Evolutionary conservation across 2,888 invertebrate genomes (phyloP), one percentile per base, ranked within the genome.

Genomic region (Athalia rosae): DNA sequence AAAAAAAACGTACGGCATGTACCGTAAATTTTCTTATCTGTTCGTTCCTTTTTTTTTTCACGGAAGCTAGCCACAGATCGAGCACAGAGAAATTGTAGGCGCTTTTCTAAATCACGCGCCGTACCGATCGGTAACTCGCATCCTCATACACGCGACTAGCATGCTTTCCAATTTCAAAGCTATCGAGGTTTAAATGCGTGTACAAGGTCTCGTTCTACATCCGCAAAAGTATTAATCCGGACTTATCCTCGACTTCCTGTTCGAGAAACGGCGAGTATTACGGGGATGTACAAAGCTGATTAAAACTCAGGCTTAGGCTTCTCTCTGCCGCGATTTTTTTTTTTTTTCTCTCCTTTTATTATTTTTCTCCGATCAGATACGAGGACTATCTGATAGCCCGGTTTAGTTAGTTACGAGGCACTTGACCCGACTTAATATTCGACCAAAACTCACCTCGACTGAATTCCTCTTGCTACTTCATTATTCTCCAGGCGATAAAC

Each of bases 401-500:
- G 13, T 47, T 9, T 62, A 15, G 15, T 9, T 62, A 15, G 15
- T 28, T 28, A 28, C 28, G 28, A 28, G 28, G 28, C 28, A 28
- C 28, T 28, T 28, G 28, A 28, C 28, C 28, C 28, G 28, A 28
- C 28, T 28, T 28, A 28, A 28, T 28, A 28, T 28, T 28, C 2
- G 28, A 28, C 28, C 0, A 28, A 28, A 28, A 28, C 28, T 28
- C 28, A 28, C 28, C 28, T 28, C 28, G 28, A 28, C 28, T 28
- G 28, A 28, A 28, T 28, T 28, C 28, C 28, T 28, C 28, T 28
- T 28, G 11, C 13, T 62, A 15, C 15, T 13, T 8, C 67, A n/a
- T 73, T 53, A 58, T 13, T n/a, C 79, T 76, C 53, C 81, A 88
- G 88, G 80, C 80, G 78, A 79, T 81, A 76, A 83, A 81, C 78